Base-by-base conservation (phyloP, 92 coral and sea anemone species). In the Nematostella vectensis region DNA sequence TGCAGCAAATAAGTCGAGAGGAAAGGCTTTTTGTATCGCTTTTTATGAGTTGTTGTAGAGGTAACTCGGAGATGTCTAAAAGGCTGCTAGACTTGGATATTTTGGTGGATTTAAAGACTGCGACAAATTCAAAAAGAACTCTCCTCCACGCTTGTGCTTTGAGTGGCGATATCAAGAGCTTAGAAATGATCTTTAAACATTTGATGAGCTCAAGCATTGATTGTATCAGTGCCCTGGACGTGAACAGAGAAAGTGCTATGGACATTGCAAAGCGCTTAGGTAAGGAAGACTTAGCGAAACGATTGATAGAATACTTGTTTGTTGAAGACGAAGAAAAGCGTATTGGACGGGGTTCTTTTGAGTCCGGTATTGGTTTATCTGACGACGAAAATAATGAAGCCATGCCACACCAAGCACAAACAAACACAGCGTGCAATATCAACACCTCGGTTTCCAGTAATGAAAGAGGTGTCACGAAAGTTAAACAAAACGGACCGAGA, bases 1-100 rank as follows among this genome's bases (percentile, higher is more conserved):
- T 85, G 95, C 95, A 85, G 16, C 88, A 80, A 30, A 75, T 85
- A 44, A 69, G 74, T 17, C 71, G 62, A 31, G 80, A 80, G 12
- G 95, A 85, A 53, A 61, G 95, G 54, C 29, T 64, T 11, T 85
- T 80, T 65, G 88, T 80, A 47, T 83, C 71, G 16, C 65, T 67
- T 15, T 85, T 80, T 54, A 85, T 85, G 40, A 80, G 80, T 10
- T 76, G 88, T 29, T 81, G 84, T 25, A 56, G 72, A 11, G 95
- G 88, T 2, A 27, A 60, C 53, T 75, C 74, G 25, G 55, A 65
- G 0, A 38, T 72, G 30, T 65, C 80, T 16, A 39, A 77, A 24
- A 65, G 62, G 26, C 54, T 85, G 0, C 38, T 67, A 43, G 30
- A 47, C 45, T 33, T 80, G 13, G 62, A 57, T 54, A 55, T 55